Base-by-base conservation (phyloP, 2,888 invertebrate genomes). In the Andrena fulva region DNA sequence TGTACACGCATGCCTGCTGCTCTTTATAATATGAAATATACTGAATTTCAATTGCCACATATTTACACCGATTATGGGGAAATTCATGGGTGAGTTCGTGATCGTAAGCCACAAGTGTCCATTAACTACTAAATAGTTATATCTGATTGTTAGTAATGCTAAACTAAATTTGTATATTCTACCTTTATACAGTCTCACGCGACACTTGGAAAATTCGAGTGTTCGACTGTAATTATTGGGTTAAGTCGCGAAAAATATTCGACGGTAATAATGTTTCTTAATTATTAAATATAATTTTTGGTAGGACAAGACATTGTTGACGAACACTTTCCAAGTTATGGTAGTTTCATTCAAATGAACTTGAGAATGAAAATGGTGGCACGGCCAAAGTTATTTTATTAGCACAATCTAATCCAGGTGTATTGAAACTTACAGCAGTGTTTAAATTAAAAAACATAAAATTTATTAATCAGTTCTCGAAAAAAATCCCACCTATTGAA, bases 1-100 rank as follows among this genome's bases (percentile, higher is more conserved):
- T 89, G 84, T 89, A 89, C 89, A 87, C 89, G 91, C 90, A 91
- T 91, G 91, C 89, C 90, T 89, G 89, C 86, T 91, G 88, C 89
- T 91, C 89, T 85, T 85, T 85, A 89, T 70, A 77, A 79, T 75
- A 75, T 81, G 56, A 81, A 78, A n/a, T 80, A 87, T 81, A 80
- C 77, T 33, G 24, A 73, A 79, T 56, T 83, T 64, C 63, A 54
- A 63, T 71, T 71, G 68, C 71, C 64, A 77, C 62, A 74, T 62
- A 67, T 80, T 75, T 73, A 75, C 66, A 69, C 29, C n/a, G 35
- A 33, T 74, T 80, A 68, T 84, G 79, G 56, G 68, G 50, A 66
- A 78, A 62, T 62, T 66, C 48, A 35, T 63, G 54, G 69, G 62
- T 60, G 68, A 76, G 54, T 71, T 73, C 42, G 70, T 10, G 35